Percentiles rank a stretch among this genome's conserved stretches.
Evolutionary conservation across 2,888 invertebrate species (phyloP).

Genomic region (Drepanosiphum platanoidis): DNA sequence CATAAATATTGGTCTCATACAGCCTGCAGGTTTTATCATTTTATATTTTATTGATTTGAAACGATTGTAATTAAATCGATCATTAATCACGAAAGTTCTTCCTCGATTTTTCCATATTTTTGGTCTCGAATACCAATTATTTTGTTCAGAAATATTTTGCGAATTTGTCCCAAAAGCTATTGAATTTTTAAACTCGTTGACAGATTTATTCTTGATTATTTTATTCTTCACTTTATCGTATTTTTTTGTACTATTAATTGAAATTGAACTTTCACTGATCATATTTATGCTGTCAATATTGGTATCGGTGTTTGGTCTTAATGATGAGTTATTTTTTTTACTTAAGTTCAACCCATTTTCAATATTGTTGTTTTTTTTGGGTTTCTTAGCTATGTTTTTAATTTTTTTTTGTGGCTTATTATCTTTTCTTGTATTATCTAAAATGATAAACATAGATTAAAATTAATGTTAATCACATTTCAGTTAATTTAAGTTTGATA

Average conservation of each 20-base stretch:
- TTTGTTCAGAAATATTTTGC: background rate
- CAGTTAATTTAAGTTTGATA: too few relatives aligned
- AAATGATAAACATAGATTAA: background rate
- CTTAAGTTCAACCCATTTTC: background rate
- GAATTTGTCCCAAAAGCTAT: background rate
- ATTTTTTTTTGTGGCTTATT: background rate
- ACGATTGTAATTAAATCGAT: background rate
- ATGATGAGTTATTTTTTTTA: background rate
- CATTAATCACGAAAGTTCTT: background rate
- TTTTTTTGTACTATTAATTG: too few relatives aligned
- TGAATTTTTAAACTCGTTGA: background rate
- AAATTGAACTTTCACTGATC: too few relatives aligned
- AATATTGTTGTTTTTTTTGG: background rate
- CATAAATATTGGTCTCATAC: constrained; percentile 32
- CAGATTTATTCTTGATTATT: background rate
- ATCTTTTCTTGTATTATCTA: constrained; percentile 1
- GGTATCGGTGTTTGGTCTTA: background rate
- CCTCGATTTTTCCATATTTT: background rate
- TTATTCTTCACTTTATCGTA: background rate
- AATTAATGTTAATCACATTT: background rate
- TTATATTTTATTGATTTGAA: constrained; percentile 9
- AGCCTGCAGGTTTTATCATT: background rate
- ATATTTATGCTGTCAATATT: background rate
- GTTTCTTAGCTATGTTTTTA: background rate
- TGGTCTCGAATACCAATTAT: background rate